These are phyloP conservation scores for Macrotis lagotis DNA, from an alignment of 2,113 vertebrate species.

Conservation along the genomic window DNA sequence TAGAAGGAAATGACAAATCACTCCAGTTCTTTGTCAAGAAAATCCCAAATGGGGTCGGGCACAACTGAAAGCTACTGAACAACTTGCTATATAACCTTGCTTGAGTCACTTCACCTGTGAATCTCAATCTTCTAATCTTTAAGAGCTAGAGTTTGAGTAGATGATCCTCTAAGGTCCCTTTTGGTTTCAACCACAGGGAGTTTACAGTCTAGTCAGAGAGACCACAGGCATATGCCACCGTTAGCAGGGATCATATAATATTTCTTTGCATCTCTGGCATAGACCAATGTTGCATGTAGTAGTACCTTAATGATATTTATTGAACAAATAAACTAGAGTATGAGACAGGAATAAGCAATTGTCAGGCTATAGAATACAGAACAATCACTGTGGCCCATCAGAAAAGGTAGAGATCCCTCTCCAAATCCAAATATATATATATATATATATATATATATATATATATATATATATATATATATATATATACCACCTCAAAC, in stretches of 20 bases:
- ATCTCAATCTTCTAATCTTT: background rate
- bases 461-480: background rate
- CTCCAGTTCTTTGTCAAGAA: no score
- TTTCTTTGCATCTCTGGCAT: background rate
- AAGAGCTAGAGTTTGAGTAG: background rate
- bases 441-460: background rate
- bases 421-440: background rate
- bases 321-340: slow-evolving; percentile 9
- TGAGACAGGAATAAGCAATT: background rate
- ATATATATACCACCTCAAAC: background rate
- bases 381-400: slow-evolving; percentile 1
- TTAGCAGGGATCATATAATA: background rate
- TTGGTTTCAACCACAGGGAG: background rate
- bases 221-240: background rate
- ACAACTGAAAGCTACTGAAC: no score
- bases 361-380: background rate
- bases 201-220: background rate
- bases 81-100: no score
- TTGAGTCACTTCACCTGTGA: background rate
- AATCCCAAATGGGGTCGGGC: no score
- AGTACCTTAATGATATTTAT: background rate
- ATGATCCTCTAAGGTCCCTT: background rate
- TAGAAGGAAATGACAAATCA: no score
- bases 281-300: background rate
- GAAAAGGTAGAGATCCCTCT: background rate